Evolutionary conservation across 1,140 invertebrate species (phyloP).

Genomic region (Melanaphis sacchari): DNA sequence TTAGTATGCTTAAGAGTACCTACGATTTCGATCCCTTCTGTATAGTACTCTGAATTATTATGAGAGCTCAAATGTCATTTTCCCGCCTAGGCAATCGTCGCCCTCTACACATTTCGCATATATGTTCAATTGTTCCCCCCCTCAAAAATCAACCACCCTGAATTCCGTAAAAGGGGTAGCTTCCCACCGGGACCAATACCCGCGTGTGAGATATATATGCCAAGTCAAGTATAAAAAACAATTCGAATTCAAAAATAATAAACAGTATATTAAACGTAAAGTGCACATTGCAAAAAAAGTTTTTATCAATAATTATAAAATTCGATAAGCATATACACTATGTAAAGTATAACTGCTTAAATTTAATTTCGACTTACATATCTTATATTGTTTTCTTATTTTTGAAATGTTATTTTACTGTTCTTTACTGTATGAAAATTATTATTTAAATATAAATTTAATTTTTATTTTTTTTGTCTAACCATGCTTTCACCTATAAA

Average conservation of each 20-base stretch:
- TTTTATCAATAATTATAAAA: neutral
- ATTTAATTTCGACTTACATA: neutral
- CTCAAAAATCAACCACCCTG: neutral
- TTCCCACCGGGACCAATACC: constrained; percentile 16
- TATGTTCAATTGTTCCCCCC: constrained; percentile 20
- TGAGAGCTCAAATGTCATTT: constrained; percentile 27
- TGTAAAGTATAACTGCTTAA: neutral
- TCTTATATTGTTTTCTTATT: neutral
- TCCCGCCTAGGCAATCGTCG: neutral
- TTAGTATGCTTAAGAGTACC: neutral
- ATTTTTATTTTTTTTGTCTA: neutral
- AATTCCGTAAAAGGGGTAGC: constrained; percentile 15
- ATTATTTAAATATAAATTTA: neutral
- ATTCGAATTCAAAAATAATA: neutral
- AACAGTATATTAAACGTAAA: neutral
- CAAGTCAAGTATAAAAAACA: constrained; percentile 14
- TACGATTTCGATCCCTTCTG: neutral
- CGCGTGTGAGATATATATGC: neutral
- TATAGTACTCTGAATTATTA: constrained; percentile 8
- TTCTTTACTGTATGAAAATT: neutral
- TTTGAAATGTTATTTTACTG: neutral
- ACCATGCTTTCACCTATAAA: neutral
- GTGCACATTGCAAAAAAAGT: neutral
- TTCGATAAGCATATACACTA: neutral
- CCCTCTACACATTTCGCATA: neutral